Conservation (phyloP, 92 coral and sea anemone genomes). For the Parazoanthus darwini region DNA sequence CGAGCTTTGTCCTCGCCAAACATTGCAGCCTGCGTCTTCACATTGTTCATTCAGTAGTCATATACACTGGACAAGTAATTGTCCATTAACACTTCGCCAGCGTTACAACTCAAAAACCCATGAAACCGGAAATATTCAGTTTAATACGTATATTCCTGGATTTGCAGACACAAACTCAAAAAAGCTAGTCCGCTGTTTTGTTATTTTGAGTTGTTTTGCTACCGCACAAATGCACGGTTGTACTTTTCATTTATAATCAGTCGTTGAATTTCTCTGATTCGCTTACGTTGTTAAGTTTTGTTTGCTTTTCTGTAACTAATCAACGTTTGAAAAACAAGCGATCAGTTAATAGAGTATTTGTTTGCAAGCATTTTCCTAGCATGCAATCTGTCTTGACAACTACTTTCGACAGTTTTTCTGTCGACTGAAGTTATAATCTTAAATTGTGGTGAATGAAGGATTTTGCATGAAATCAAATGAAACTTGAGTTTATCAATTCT, state of each 20-base stretch:
- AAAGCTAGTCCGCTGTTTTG: background rate
- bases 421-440: background rate
- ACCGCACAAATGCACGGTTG: background rate
- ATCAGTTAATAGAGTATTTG: constrained; percentile 13
- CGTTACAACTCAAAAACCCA: background rate
- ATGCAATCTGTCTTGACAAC: background rate
- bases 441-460: background rate
- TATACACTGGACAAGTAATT: constrained; percentile 20
- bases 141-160: background rate
- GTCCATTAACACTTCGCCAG: constrained; percentile 30
- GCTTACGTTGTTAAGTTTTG: constrained; percentile 7
- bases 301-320: constrained; percentile 19
- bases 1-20: constrained; percentile 4
- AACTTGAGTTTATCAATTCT: background rate
- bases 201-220: background rate
- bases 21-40: constrained; percentile 1
- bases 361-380: background rate
- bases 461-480: too few species aligned
- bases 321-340: constrained; percentile 25
- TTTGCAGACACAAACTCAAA: background rate
- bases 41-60: constrained; percentile 7
- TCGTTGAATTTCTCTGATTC: background rate
- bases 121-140: constrained; percentile 5
- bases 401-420: background rate
- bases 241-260: background rate